Evolutionary conservation across 2,797 vertebrate genomes (phyloP).

Genomic region (Amblyopsis hoosieri): DNA sequence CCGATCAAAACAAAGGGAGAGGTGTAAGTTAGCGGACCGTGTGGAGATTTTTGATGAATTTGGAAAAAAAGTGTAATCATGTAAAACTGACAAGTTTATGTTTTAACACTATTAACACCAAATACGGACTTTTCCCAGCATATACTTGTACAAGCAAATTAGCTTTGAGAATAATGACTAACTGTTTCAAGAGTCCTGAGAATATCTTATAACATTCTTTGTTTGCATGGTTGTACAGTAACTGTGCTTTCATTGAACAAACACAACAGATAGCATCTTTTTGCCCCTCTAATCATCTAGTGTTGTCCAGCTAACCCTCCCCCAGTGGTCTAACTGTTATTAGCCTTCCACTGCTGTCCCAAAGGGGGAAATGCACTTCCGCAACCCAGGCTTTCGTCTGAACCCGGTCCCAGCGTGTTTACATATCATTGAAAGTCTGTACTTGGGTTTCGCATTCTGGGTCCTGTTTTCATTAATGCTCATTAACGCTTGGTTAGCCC

Average conservation of each 20-base stretch:
- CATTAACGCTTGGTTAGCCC: conserved; percentile 58
- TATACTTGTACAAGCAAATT: too few relatives aligned
- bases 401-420: conserved; percentile 42
- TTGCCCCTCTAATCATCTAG: conserved; percentile 16
- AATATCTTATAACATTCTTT: not conserved
- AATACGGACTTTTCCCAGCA: too few relatives aligned
- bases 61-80: too few relatives aligned
- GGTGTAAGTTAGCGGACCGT: too few relatives aligned
- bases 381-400: conserved; percentile 53
- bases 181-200: not conserved
- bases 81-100: too few relatives aligned
- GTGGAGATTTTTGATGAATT: too few relatives aligned
- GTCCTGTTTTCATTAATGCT: conserved; percentile 61
- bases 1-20: too few relatives aligned
- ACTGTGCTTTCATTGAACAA: not conserved
- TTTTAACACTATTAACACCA: too few relatives aligned
- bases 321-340: conserved; percentile 35
- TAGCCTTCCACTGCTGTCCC: conserved; percentile 35
- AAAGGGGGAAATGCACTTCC: conserved; percentile 21
- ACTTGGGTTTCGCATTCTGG: conserved; percentile 42
- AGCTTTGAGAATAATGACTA: too few relatives aligned
- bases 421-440: conserved; percentile 56
- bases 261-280: not conserved
- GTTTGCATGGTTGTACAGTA: not conserved
- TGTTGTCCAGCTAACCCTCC: conserved; percentile 36